Evolutionary conservation across 2,888 invertebrate species (phyloP), one percentile per base, ranked within the genome.

Genomic region (Dryobota labecula): DNA sequence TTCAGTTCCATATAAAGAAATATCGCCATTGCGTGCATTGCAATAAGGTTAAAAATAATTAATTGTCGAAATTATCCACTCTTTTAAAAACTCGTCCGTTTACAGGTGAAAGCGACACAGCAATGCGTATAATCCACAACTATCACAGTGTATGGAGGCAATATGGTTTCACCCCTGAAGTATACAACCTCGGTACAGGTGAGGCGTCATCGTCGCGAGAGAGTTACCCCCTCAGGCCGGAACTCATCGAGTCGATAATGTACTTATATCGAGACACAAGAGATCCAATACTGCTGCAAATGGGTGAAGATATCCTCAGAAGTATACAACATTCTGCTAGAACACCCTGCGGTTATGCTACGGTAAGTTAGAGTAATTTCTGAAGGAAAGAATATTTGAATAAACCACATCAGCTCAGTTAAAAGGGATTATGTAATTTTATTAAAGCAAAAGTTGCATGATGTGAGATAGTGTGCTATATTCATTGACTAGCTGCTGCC

Each of bases 111-210:
- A 97, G 98, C 18, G 98, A 98, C 84, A 97, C 98, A 82, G 99
- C 99, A 0, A 98, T 99, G 97, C 98, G 98, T 85, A 98, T 99
- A 6, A 96, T 99, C 78, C 98, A 98, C 89, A 99, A 99, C 93
- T 99, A 99, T 93, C 99, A 99, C 90, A 98, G 98, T 88, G 98
- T 99, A 1, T 99, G 99, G 98, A 98, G 98, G 74, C 99, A 99
- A 91, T 99, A 99, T 93, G 99, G 99, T 0, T 99, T 99, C 90
- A 98, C 99, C 0, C 99, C 99, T 0, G 99, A 99, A 91, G 99
- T 99, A 90, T 99, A 99, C 94, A 99, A 99, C 91, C 98, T 99
- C 84, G 98, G 98, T 0, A 97, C 98, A 63, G 98, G 97, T 0
- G 98, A 98, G 89, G 98, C 98, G 0, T 98, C 98, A 0, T 95